These are phyloP conservation scores for Trialeurodes vaporariorum DNA, from an alignment of 1,140 invertebrate genomes.

Conservation along the genomic window DNA sequence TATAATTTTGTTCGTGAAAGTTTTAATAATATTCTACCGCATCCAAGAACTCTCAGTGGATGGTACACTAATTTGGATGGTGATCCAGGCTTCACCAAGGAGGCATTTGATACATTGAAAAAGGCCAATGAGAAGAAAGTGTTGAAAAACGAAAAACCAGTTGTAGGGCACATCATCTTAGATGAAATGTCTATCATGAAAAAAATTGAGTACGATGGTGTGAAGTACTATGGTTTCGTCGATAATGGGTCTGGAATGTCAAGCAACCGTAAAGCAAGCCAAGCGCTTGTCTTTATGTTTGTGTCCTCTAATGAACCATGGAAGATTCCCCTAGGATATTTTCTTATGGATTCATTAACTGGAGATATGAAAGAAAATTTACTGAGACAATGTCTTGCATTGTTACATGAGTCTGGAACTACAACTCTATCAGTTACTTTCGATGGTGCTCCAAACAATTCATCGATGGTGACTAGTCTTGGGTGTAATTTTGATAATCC, in stretches of 20 bases:
- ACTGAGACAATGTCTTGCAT: conserved; percentile 16
- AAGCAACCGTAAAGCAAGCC: too few species aligned
- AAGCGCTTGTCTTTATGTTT: too few species aligned
- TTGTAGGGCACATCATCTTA: conserved; percentile 14
- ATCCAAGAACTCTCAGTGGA: conserved; percentile 29
- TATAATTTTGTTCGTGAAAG: conserved; percentile 32
- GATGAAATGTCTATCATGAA: conserved; percentile 22
- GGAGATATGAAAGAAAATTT: conserved; percentile 26
- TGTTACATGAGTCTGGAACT: conserved; percentile 15
- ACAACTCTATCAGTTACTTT: conserved; percentile 11
- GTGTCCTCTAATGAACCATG: conserved; percentile 2
- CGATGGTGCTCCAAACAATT: conserved; percentile 16
- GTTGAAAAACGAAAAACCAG: too few species aligned
- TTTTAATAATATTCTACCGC: conserved; percentile 32
- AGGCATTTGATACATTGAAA: conserved; percentile 31
- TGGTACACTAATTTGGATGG: conserved; percentile 33
- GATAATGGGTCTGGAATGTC: conserved; percentile 24
- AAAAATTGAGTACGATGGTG: conserved; percentile 20
- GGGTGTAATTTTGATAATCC: conserved; percentile 19
- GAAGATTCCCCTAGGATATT: background rate
- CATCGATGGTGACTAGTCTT: conserved; percentile 9
- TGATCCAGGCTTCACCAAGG: conserved; percentile 31
- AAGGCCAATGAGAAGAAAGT: conserved; percentile 1
- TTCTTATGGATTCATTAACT: background rate
- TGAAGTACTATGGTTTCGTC: conserved; percentile 24